Evolutionary conservation across 2,797 vertebrate genomes (phyloP).

Genomic region (Selene dorsalis): DNA sequence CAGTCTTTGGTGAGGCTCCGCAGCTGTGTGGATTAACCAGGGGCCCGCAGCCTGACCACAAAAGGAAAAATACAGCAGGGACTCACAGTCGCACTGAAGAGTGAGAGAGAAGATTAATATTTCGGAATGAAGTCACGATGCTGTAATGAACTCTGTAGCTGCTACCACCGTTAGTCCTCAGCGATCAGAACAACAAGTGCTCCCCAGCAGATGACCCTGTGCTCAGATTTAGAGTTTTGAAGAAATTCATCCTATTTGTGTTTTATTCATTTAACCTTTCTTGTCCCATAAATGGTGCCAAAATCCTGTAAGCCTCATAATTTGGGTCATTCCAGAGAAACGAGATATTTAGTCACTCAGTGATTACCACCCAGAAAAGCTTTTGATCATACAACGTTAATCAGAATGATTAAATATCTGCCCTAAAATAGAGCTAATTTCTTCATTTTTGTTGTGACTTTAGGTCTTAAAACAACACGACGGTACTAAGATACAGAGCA

Average conservation of each 20-base stretch:
- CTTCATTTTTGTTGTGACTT: background rate
- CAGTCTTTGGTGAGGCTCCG: constrained; percentile 37
- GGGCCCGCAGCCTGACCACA: constrained; percentile 63
- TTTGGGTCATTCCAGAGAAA: background rate
- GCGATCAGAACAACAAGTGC: background rate
- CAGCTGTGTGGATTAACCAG: constrained; percentile 60
- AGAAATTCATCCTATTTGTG: background rate
- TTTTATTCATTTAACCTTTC: background rate
- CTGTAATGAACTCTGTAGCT: constrained; percentile 18
- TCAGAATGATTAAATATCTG: background rate
- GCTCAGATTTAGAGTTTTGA: background rate
- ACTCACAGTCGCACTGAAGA: constrained; percentile 9
- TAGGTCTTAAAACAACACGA: background rate
- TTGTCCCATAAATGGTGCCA: background rate
- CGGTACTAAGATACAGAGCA: background rate
- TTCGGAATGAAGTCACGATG: constrained; percentile 1
- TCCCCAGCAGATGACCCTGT: background rate
- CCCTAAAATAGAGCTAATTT: background rate
- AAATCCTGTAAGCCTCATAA: background rate
- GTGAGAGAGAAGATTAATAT: constrained; percentile 28
- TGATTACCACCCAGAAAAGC: background rate
- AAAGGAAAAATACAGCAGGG: constrained; percentile 60
- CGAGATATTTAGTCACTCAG: background rate
- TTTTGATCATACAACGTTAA: background rate
- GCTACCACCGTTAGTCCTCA: background rate